Evolutionary conservation across 2,797 vertebrate genomes (phyloP).

Genomic region (Babyrousa celebensis): DNA sequence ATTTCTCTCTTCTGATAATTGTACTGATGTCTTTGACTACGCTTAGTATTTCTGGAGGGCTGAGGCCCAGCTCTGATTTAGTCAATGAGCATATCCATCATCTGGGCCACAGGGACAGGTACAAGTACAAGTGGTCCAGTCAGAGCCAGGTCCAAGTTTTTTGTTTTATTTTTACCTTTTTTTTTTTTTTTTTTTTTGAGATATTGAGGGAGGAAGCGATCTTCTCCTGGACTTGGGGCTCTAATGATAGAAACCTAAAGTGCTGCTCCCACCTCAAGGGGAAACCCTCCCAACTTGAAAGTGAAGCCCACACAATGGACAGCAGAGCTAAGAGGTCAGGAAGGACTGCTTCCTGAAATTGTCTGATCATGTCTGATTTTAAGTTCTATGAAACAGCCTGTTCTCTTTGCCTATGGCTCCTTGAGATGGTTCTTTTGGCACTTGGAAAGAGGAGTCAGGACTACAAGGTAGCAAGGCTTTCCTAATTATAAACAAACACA

Average conservation of each 20-base stretch:
- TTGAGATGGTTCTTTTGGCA: constrained; percentile 20
- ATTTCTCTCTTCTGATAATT: constrained; percentile 5
- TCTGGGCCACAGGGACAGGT: neutral
- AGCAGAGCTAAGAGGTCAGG: neutral
- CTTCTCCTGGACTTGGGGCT: constrained; percentile 10
- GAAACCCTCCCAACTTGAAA: neutral
- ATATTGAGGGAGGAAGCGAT: neutral
- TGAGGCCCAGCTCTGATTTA: neutral
- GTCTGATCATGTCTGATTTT: constrained; percentile 29
- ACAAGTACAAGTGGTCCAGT: neutral
- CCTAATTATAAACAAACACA: constrained; percentile 48
- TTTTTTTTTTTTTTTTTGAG: neutral
- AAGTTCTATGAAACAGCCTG: neutral
- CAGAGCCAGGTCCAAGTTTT: constrained; percentile 32
- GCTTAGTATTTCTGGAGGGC: neutral
- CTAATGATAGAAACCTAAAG: neutral
- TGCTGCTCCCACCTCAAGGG: neutral
- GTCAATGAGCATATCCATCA: neutral
- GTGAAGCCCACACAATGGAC: neutral
- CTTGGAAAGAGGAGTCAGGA: constrained; percentile 56
- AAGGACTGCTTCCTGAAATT: neutral
- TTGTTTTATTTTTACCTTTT: neutral
- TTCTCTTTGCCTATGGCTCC: neutral
- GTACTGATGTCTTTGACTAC: neutral
- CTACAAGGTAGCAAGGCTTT: neutral